These are phyloP conservation scores for Crypturellus tataupa DNA, from an alignment of 2,797 vertebrate genomes.

Conservation along the genomic window DNA sequence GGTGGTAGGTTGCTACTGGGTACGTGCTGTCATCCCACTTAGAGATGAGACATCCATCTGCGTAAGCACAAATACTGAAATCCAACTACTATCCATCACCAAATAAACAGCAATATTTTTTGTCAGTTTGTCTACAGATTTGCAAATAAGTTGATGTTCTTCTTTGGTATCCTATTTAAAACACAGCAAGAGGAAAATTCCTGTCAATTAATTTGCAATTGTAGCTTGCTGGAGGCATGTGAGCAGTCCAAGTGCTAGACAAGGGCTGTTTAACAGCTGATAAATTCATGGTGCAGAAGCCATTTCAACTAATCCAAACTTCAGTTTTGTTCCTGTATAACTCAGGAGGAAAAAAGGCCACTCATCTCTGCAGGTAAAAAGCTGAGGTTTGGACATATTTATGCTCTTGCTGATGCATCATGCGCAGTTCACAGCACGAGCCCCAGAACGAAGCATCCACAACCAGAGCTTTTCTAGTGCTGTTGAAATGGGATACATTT, in stretches of 20 bases:
- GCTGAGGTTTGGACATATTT: neutral
- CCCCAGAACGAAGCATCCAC: neutral
- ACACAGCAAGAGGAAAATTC: neutral
- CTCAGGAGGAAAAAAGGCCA: neutral
- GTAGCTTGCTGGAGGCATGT: neutral
- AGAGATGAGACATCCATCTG: neutral
- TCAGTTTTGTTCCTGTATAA: neutral
- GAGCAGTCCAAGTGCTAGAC: neutral
- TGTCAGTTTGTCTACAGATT: neutral
- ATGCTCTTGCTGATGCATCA: neutral
- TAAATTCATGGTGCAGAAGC: neutral
- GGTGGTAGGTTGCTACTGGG: neutral
- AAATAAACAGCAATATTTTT: neutral
- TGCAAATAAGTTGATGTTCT: neutral
- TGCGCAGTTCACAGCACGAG: accelerated
- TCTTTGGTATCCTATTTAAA: neutral
- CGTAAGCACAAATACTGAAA: neutral
- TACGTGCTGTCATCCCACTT: neutral
- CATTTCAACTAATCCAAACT: neutral
- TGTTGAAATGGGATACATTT: neutral
- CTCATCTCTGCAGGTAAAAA: neutral
- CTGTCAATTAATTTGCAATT: neutral
- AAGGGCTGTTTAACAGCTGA: neutral
- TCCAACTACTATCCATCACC: neutral
- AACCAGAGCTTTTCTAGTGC: accelerated